phyloP scores from a whole-genome alignment of 2,113 vertebrate genomes.

The Albula glossodonta region DNA sequence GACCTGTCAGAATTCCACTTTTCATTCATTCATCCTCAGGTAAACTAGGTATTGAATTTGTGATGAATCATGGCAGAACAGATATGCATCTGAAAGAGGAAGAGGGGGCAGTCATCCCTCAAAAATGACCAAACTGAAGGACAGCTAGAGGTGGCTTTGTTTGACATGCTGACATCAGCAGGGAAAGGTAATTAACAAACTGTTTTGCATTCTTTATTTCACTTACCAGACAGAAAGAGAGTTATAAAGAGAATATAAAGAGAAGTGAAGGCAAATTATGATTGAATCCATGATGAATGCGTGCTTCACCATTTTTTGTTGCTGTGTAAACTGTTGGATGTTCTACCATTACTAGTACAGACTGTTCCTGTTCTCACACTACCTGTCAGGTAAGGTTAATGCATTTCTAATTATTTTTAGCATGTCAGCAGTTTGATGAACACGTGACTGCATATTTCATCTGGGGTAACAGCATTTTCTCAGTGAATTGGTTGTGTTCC shows the following conservation, averaged over 20 bases:
- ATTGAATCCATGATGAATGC: neutral
- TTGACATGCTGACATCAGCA: neutral
- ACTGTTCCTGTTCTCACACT: too few relatives aligned
- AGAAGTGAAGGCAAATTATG: too few relatives aligned
- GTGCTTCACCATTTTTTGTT: neutral
- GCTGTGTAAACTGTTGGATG: neutral
- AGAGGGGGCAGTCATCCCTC: neutral
- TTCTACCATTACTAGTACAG: neutral
- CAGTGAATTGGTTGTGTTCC: neutral
- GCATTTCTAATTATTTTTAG: too few relatives aligned
- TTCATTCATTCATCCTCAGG: neutral
- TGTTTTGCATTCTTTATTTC: neutral
- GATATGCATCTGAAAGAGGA: too few relatives aligned
- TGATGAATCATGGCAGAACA: neutral
- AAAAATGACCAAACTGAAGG: neutral
- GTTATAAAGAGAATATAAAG: too few relatives aligned
- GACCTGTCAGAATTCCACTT: neutral
- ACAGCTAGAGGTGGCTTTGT: neutral
- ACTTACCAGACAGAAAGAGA: neutral
- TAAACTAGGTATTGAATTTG: neutral
- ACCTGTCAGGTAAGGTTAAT: too few relatives aligned
- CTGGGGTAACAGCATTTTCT: neutral
- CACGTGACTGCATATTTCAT: neutral
- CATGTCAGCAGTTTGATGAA: too few relatives aligned
- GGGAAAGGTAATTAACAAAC: neutral